Percentiles rank a stretch among this genome's conserved stretches.
phyloP scores from a whole-genome alignment of 2,888 invertebrate species.

The Hypomecis punctinalis region DNA sequence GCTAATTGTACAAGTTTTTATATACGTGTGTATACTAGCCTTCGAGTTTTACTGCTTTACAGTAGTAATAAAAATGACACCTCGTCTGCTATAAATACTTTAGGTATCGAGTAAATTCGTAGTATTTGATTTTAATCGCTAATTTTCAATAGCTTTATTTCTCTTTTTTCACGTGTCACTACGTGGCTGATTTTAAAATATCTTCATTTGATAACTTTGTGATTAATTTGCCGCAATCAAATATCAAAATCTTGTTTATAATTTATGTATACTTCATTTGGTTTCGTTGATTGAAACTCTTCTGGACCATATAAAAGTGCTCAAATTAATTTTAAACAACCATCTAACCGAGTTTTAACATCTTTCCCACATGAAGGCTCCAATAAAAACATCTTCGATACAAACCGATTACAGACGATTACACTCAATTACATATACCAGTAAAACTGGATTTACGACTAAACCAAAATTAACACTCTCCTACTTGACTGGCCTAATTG shows the following conservation, averaged over 20 bases:
- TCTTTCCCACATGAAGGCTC: conserved; percentile 60
- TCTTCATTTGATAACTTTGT: conserved; percentile 20
- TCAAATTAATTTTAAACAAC: conserved; percentile 33
- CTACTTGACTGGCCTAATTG: conserved; percentile 71
- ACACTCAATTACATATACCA: conserved; percentile 66
- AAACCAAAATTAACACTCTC: conserved; percentile 76
- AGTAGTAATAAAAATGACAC: conserved; percentile 44
- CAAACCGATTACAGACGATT: conserved; percentile 67
- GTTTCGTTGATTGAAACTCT: conserved; percentile 14
- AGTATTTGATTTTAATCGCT: conserved; percentile 35
- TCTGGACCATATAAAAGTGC: conserved; percentile 19
- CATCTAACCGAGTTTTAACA: conserved; percentile 45
- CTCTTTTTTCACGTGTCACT: conserved; percentile 14
- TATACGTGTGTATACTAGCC: conserved; percentile 32
- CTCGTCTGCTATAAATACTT: conserved; percentile 29
- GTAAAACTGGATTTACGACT: conserved; percentile 74
- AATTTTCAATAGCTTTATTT: conserved; percentile 21
- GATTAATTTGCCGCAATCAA: conserved; percentile 27
- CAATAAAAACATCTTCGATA: conserved; percentile 60
- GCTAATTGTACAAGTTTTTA: conserved; percentile 38
- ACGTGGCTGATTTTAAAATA: not conserved
- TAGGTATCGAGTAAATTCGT: conserved; percentile 30
- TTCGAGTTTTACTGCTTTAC: conserved; percentile 44
- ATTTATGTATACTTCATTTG: conserved; percentile 13
- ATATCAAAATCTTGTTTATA: conserved; percentile 16